These are phyloP conservation scores for Morone saxatilis DNA, from an alignment of 2,113 vertebrate species.

Conservation along the genomic window DNA sequence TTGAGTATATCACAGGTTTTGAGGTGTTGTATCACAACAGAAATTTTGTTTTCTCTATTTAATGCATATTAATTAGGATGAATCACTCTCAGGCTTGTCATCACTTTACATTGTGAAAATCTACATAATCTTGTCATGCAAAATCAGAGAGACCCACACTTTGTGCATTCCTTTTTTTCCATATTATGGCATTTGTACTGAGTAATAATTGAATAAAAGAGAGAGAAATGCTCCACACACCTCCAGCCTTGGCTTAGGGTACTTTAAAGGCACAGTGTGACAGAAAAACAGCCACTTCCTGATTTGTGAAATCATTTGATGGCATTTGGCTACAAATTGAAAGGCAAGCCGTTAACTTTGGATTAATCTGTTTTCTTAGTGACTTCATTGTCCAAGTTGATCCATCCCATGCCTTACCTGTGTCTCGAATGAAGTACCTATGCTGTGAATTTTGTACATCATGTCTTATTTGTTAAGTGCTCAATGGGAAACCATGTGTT, in stretches of 20 bases:
- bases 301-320: constrained; percentile 11
- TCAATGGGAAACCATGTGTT: neutral
- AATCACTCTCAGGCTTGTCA: neutral
- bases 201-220: constrained; percentile 1
- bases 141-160: constrained; percentile 17
- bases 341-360: neutral
- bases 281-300: neutral
- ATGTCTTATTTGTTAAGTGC: constrained; percentile 47
- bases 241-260: neutral
- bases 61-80: neutral
- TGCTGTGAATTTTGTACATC: constrained; percentile 53
- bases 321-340: neutral
- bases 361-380: neutral
- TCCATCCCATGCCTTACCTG: constrained; percentile 10
- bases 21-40: neutral
- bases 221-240: constrained; percentile 15
- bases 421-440: constrained; percentile 6
- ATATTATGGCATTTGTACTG: constrained; percentile 3
- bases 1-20: neutral
- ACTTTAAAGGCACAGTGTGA: neutral
- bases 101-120: neutral
- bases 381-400: neutral
- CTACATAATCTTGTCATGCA: neutral
- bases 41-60: neutral
- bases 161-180: constrained; percentile 60